Base-by-base conservation (phyloP, 2,888 invertebrate genomes). In the Syrphus vitripennis region DNA sequence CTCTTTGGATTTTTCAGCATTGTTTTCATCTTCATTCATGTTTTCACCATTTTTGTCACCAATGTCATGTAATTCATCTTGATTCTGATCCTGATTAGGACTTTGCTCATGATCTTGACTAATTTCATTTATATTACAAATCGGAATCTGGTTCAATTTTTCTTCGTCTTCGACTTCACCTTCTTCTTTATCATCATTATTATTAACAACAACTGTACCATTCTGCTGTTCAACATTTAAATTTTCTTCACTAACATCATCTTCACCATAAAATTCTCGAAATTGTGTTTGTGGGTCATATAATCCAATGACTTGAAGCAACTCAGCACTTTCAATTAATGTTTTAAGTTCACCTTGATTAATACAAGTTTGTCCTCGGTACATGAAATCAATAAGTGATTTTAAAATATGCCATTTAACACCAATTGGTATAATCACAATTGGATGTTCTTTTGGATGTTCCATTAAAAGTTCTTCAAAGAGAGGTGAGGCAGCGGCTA, bases 311-410 rank as follows among this genome's bases (percentile, higher is more conserved):
- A 96, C 95, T 92, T 96, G 96, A 88, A 97, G 91, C 5, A 96
- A 95, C 90, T 96, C 96, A 0, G 96, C 96, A 0, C 96, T 95
- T 90, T 95, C 95, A 12, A 96, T 93, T 10, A 97, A 92, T 80
- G 95, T 95, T 37, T 96, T 95, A 63, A 97, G 92, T 88, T 96
- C 96, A 82, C 96, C 95, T 89, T 96, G 96, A 0, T 95, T 95
- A 0, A 96, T 96, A 89, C 96, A 96, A 37, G 96, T 96, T 90
- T 97, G 96, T 0, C 96, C 96, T 89, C 95, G 95, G 91, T 97
- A 97, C 96, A 97, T 97, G 90, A 96, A 97, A 91, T 96, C 96
- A 29, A 97, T 96, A 53, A 97, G 92, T 0, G 96, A 96, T 89
- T 96, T 96, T 93, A 97, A 95, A 89, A 96, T 96, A 91, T 95